A percentile compares a stretch with the other conserved stretches of the same genome.
Evolutionary conservation across 2,888 invertebrate species (phyloP).

Genomic region (Lasioglossum marginatum): DNA sequence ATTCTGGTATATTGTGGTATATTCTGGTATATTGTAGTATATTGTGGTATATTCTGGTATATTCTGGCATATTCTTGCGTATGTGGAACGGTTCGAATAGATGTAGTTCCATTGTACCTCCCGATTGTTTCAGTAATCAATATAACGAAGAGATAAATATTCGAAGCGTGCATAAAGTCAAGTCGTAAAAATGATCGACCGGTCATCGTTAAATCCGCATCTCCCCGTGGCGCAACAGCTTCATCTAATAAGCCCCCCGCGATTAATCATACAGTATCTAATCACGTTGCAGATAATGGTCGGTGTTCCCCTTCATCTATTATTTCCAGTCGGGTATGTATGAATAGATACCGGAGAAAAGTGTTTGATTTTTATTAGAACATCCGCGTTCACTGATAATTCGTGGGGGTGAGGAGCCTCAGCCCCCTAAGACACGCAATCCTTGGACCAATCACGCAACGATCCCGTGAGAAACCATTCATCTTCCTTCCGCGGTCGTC

Average conservation of each 20-base stretch:
- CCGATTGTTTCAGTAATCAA: neutral
- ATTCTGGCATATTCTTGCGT: no score
- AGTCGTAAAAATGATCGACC: neutral
- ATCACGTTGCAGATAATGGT: conserved; percentile 7
- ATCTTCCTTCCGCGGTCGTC: conserved; percentile 20
- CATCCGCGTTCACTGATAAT: conserved; percentile 24
- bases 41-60: no score
- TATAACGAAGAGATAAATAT: neutral
- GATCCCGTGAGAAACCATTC: conserved; percentile 58
- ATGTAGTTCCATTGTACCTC: neutral
- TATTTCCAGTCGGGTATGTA: neutral
- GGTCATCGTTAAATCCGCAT: neutral
- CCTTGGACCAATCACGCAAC: conserved; percentile 55
- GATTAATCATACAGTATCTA: conserved; percentile 8
- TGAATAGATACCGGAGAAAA: neutral
- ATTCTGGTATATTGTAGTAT: no score
- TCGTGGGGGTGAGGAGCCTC: conserved; percentile 35
- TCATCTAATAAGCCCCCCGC: conserved; percentile 7
- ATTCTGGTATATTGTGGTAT: no score
- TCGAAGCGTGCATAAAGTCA: neutral
- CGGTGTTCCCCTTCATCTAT: neutral
- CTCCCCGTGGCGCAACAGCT: neutral
- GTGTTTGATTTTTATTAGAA: neutral
- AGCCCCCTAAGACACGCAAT: conserved; percentile 36
- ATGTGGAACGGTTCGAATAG: no score